Base-by-base conservation (phyloP, 2,113 vertebrate genomes). In the Jacana jacana region DNA sequence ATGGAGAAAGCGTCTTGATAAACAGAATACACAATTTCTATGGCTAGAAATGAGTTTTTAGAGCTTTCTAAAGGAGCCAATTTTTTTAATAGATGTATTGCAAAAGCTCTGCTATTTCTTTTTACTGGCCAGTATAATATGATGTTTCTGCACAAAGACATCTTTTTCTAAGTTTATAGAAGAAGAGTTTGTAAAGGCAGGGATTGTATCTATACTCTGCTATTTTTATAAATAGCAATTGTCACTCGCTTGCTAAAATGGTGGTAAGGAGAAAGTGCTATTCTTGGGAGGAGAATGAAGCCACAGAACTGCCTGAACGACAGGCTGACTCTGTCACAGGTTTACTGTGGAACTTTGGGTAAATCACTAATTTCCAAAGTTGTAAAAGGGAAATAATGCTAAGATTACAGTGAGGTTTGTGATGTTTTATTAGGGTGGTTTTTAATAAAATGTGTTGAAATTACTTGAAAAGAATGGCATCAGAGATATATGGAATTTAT, bases 21-120 rank as follows among this genome's bases (percentile, higher is more conserved):
- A 96, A 87, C 54, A 93, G 39, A 91, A 63, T 66, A 31, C 6
- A 11, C 63, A 28, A 60, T 92, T 96, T 96, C 77, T 65, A 48
- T 88, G 49, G 79, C 39, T 81, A 61, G 68, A 95, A 95, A 95
- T 89, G 20, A 94, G 71, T 20, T 95, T 93, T 91, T 81, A 76
- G 58, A 81, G n/a, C 40, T 96, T 94, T 92, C 63, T 93, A 85
- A 93, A 92, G 81, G 76, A 70, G 44, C 3, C n/a, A 46, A 0
- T 61, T 92, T 85, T 86, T 65, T 44, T 11, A 81, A 85, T 51
- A 73, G 58, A 48, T 3, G 3, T 65, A 28, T 93, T 93, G 85
- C 78, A 77, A 72, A 88, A 69, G 6, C 61, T 86, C 25, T 76
- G 78, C 35, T 79, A 10, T 93, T 94, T 90, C 51, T 96, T 61